Evolutionary conservation across 2,113 vertebrate genomes (phyloP).

Genomic region (Channa maculata): DNA sequence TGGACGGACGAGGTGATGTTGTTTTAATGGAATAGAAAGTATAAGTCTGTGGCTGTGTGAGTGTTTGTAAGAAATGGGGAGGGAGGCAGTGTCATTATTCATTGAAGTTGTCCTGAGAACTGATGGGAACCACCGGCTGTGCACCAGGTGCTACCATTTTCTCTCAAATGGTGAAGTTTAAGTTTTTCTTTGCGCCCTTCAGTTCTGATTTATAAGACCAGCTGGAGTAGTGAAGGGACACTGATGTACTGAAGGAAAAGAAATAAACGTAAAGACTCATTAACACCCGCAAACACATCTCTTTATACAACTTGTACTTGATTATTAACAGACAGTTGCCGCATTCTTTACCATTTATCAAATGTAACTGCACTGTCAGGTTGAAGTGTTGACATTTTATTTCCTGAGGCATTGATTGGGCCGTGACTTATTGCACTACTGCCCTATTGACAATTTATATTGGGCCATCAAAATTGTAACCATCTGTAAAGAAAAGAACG

Average conservation of each 20-base stretch:
- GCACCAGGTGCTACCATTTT: constrained; percentile 52
- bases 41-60: constrained; percentile 19
- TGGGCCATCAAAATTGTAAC: background rate
- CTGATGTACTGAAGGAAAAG: background rate
- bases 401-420: background rate
- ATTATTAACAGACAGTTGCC: background rate
- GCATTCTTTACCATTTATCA: background rate
- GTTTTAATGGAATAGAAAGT: constrained; percentile 25
- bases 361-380: background rate
- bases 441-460: background rate
- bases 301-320: background rate
- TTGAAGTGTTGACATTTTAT: background rate
- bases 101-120: constrained; percentile 44
- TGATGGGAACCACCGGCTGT: constrained; percentile 35
- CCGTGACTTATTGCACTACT: background rate
- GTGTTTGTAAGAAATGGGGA: constrained; percentile 1
- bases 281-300: background rate
- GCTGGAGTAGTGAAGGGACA: background rate
- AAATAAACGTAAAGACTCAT: background rate
- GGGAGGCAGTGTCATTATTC: constrained; percentile 22
- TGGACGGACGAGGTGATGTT: constrained; percentile 15
- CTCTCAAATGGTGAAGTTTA: constrained; percentile 31
- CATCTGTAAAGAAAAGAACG: constrained; percentile 2
- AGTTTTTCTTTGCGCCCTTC: constrained; percentile 21
- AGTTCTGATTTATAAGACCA: constrained; percentile 3